phyloP scores from a whole-genome alignment of 1,140 invertebrate species.

The Euura lappo region DNA sequence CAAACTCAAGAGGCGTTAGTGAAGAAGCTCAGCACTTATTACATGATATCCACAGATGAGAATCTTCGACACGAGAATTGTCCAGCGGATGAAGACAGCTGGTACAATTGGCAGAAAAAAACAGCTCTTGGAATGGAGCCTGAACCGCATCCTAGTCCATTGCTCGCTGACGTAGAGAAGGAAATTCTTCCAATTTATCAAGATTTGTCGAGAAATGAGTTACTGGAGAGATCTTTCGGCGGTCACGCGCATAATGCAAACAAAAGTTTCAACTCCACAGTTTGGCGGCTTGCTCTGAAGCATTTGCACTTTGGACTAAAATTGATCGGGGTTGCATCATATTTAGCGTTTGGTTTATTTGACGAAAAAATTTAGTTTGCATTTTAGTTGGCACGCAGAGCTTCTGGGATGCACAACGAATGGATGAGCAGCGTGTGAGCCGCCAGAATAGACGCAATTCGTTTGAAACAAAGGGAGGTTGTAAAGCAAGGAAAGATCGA shows the following conservation, averaged over 20 bases:
- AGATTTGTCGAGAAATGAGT: conserved; percentile 18
- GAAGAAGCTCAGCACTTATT: conserved; percentile 24
- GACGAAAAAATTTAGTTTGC: conserved; percentile 19
- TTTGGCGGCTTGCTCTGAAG: conserved; percentile 32
- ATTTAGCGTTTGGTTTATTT: conserved; percentile 20
- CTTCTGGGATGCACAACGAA: background rate
- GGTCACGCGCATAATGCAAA: conserved; percentile 29
- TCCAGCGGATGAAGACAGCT: conserved; percentile 23
- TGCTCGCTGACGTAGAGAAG: conserved; percentile 23
- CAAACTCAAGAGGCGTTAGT: conserved; percentile 22
- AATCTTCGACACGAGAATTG: conserved; percentile 27
- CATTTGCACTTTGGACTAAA: conserved; percentile 13
- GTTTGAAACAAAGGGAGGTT: background rate
- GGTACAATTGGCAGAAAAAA: conserved; percentile 20
- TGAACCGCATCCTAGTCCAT: conserved; percentile 18
- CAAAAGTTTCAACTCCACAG: conserved; percentile 32
- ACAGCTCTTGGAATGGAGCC: conserved; percentile 18
- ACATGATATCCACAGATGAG: conserved; percentile 27
- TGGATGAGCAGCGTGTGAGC: conserved; percentile 6
- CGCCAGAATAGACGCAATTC: conserved; percentile 10
- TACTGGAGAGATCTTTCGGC: conserved; percentile 22
- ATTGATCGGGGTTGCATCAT: conserved; percentile 22
- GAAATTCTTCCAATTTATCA: conserved; percentile 21
- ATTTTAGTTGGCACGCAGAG: conserved; percentile 11
- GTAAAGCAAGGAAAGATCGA: conserved; percentile 16